Evolutionary conservation across 2,797 vertebrate genomes (phyloP), one percentile per base, ranked within the genome.

Genomic region (Darevskia nairensis): DNA sequence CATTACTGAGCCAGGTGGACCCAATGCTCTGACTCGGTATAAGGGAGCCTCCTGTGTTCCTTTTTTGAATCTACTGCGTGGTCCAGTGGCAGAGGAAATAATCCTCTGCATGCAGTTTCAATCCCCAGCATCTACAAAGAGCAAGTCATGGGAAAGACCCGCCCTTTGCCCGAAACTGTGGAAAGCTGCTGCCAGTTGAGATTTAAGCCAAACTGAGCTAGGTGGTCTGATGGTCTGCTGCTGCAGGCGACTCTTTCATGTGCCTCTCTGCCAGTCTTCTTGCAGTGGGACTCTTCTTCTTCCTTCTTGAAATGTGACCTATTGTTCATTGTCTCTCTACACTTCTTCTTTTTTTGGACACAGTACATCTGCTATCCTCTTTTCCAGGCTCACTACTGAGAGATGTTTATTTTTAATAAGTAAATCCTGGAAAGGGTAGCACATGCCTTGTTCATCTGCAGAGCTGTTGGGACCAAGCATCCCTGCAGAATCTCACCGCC

Each of bases 371-470:
- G 15, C 77, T 89, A 75, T 83, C 79, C 29, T 35, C 6, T 39
- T 66, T 4, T 0, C 23, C 9, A 64, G 8, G 50, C 50, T 55
- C 50, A 55, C 0, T 11, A 50, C 29, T 29, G 1, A 80, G 82
- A 6, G 50, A 55, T 55, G 13, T 55, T 4, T 59, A 35, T 41
- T 3, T 39, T 82, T 84, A 11, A 84, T 23, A 88, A 84, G 21
- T 86, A 88, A 84, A 5, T 85, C 50, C 86, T 44, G 50, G 83
- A 1, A 69, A 11, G 46, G 46, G 6, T n/a, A 69, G 10, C 35
- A 25, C 41, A 4, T 71, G 46, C 50, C 79, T 11, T 80, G 17
- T 23, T 19, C 74, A 71, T 86, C 81, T 93, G 27, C 50, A 81
- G 75, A 80, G 78, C 11, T 59, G 5, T 77, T 82, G 39, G 66